Conservation (phyloP, 2,888 invertebrate genomes). For the Galerucella calmariensis region DNA sequence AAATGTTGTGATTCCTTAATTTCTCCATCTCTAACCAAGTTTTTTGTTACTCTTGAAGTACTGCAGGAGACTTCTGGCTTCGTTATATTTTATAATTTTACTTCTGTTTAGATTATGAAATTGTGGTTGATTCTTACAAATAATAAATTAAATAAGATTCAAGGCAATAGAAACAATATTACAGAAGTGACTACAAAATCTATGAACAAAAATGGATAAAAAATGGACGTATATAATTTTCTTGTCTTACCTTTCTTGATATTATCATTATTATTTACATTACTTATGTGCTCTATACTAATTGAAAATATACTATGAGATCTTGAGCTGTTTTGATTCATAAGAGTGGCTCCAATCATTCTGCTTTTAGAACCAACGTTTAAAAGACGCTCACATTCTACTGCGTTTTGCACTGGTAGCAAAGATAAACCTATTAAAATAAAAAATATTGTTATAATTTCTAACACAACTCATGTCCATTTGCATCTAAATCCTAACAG, state of each 20-base stretch:
- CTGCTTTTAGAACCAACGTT: slow-evolving; percentile 82
- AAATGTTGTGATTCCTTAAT: no score
- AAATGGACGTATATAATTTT: neutral
- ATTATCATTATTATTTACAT: slow-evolving; percentile 61
- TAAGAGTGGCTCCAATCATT: slow-evolving; percentile 85
- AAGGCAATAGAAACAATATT: no score
- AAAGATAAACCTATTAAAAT: slow-evolving; percentile 70
- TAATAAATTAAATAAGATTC: no score
- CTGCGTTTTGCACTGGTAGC: slow-evolving; percentile 81
- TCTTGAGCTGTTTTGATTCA: slow-evolving; percentile 88
- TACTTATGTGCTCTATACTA: slow-evolving; percentile 82
- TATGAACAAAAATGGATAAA: neutral
- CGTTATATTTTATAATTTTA: no score
- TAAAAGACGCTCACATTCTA: slow-evolving; percentile 81
- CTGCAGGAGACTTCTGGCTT: no score
- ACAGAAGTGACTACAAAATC: no score
- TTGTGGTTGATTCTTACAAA: no score
- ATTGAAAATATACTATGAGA: slow-evolving; percentile 91
- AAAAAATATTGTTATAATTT: neutral
- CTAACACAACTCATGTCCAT: neutral
- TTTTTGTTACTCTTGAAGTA: no score
- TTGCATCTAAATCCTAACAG: no score
- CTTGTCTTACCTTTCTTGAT: slow-evolving; percentile 58
- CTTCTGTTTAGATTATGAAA: no score
- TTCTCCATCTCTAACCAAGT: no score